Base-by-base conservation (phyloP, 2,888 invertebrate species). In the Leptinotarsa juncta region DNA sequence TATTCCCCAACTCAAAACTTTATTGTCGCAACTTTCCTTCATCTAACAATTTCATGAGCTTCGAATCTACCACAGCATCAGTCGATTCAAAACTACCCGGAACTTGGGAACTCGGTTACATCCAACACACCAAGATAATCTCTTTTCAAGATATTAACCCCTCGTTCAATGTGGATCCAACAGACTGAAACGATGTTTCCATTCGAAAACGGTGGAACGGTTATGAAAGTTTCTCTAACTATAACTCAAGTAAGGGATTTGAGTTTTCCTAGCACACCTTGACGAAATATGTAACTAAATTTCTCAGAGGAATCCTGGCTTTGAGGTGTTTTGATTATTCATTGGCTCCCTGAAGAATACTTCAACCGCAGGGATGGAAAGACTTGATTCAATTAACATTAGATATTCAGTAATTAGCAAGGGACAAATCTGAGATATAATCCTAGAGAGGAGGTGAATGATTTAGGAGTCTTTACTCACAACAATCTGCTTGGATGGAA, bases 111-210 rank as follows among this genome's bases (percentile, higher is more conserved):
- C 18, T 57, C 57, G 57, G 57, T 57, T 57, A 20, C 2, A 23
- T 57, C 14, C 57, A 57, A 15, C 57, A 23, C 57, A 57, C 57
- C 23, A 20, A 57, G 57, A 18, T 57, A 57, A 57, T 57, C 57
- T 57, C 57, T 57, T 23, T 57, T 57, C 14, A 20, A 57, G 14
- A 57, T 23, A 57, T 57, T 20, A 57, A 57, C 57, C 23, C 23
- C 23, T 15, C 57, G 26, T 57, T 57, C 57, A 23, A 23, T 57
- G 14, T 10, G 15, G 20, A 20, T 14, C 57, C 57, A 23, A 57
- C 57, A 57, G 20, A 57, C 57, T 4, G 57, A 57, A 57, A 15
- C 57, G 23, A 57, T 57, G 14, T 57, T 51, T 57, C 57, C 57
- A 57, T 57, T 57, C 53, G 57, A 14, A 15, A 57, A 57, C 4